Evolutionary conservation across 2,797 vertebrate genomes (phyloP), one percentile per base, ranked within the genome.

Genomic region (Peromyscus attwateri): DNA sequence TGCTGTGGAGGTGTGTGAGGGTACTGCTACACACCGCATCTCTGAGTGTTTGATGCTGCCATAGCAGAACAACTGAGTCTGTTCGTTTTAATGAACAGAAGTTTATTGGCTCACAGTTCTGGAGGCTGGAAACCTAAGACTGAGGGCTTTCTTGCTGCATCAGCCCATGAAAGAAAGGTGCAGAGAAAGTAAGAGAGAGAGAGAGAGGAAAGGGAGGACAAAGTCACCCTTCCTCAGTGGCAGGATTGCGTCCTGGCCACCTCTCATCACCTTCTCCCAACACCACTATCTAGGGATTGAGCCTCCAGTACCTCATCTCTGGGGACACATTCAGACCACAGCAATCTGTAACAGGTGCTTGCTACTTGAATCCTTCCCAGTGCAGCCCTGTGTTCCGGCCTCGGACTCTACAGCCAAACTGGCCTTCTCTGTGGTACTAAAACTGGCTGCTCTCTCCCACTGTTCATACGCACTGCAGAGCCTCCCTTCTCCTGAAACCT

Each of bases 1-100:
- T 76, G 5, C 25, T 8, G 1, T 0, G 1, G 68, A 70, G 60
- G 12, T 21, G 0, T 25, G 0, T 12, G n/a, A 70, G 71, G 52
- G 31, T 25, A 40, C 34, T 4, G 1, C 19, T 40, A 3, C 29
- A 34, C 7, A 25, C 14, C 0, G 5, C 6, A 0, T 60, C 60
- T 40, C 79, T 17, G 13, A 13, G 27, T 16, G 2, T 37, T 60
- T 7, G 29, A 7, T 64, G 76, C 40, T 81, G 37, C 40, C 6
- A 19, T 1, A 14, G 34, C n/a, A 14, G 52, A 89, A 40, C 13
- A 64, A 4, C 57, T 29, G 27, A 43, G 79, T 17, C 29, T 34
- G 1, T 40, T 66, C 10, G 6, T 31, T 55, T 11, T 46, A 70
- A 46, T 31, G 43, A 27, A 25, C 66, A 75, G 66, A 60, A 60